Base-by-base conservation (phyloP, 2,113 vertebrate species). In the Melierax canorus region DNA sequence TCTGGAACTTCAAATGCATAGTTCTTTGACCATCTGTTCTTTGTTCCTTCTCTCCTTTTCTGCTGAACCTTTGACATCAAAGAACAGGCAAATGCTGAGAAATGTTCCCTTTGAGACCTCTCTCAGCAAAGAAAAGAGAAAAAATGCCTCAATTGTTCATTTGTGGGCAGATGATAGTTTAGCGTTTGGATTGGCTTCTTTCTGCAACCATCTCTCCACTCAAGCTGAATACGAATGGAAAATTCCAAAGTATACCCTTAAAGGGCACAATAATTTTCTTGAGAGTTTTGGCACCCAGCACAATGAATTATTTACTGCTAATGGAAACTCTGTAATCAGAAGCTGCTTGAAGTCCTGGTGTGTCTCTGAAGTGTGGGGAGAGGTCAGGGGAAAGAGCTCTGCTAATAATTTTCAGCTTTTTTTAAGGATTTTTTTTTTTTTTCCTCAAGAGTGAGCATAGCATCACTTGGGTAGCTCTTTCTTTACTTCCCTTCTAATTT, bases 41-140 rank as follows among this genome's bases (percentile, higher is more conserved):
- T 93, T 97, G 90, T 97, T 95, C 92, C 63, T 77, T 87, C 68
- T 60, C 38, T 88, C 50, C 92, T 88, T 79, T 88, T 77, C 64
- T 83, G 68, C 68, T 88, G 73, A 93, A 93, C 92, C 90, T 95
- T 94, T 92, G 92, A 80, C 86, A 93, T 95, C 94, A 95, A 90
- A 96, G 94, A 86, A 74, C 30, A 87, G 91, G 69, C 30, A 90
- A 80, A 93, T 63, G 76, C 75, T 88, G 79, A 69, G 85, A 93
- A 86, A 58, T 51, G 72, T 59, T 93, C 63, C 90, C 79, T 94
- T 86, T 92, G 92, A 93, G 96, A 86, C 76, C 68, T 81, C 34
- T 73, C 60, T 82, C 50, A 74, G 92, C 82, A 78, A 63, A 29
- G 63, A 56, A 43, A 78, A 86, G 53, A 83, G 67, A 56, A 78